Percentiles rank a stretch among this genome's conserved stretches.
Evolutionary conservation across 64 coral and sea anemone genomes (phyloP).

Genomic region (Pachyseris speciosa): DNA sequence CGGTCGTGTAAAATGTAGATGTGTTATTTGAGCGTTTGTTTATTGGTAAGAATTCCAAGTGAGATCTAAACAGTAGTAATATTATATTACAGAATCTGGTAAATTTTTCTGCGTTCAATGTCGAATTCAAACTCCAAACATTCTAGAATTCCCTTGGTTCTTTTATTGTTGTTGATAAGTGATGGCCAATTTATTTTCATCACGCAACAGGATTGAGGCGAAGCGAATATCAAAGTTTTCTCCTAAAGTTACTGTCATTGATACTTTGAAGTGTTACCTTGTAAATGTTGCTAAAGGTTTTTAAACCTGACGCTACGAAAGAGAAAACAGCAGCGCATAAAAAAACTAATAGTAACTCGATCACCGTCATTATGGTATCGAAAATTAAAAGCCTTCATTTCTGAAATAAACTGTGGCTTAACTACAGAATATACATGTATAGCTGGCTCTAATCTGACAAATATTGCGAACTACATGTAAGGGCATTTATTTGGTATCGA

Average conservation of each 20-base stretch:
- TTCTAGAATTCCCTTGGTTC: slow-evolving; percentile 13
- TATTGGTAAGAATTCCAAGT: background rate
- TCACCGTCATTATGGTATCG: no score
- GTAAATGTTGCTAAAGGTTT: background rate
- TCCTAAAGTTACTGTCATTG: background rate
- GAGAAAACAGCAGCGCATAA: no score
- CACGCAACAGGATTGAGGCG: background rate
- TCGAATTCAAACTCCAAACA: background rate
- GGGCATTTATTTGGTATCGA: no score
- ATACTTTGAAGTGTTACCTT: background rate
- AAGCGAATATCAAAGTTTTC: background rate
- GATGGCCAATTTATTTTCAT: background rate
- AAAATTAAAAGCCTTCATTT: background rate
- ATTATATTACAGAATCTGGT: no score
- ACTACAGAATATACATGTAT: background rate
- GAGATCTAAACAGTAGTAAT: no score
- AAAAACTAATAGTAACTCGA: no score
- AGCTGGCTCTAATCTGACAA: no score
- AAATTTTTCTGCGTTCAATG: no score
- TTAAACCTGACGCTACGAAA: no score
- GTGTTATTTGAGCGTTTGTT: no score
- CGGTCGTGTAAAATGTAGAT: background rate
- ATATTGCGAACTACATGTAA: no score
- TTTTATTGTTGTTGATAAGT: background rate
- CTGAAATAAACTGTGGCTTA: background rate